Base-by-base conservation (phyloP, 2,797 vertebrate genomes). In the Coccyzus lansbergi region DNA sequence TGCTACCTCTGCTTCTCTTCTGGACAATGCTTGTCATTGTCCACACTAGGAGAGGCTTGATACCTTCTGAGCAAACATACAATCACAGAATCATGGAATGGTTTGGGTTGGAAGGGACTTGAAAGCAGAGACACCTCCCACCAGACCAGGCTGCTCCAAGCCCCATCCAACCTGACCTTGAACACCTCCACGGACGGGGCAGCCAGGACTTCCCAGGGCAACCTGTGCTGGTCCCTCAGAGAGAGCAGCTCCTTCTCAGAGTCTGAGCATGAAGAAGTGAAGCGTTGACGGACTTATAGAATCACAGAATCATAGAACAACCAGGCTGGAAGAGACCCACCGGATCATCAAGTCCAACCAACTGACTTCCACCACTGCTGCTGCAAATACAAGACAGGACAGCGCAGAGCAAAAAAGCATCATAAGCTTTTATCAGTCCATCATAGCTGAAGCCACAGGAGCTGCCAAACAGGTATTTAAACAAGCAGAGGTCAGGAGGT, bases 401-500 rank as follows among this genome's bases (percentile, higher is more conserved):
- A 75, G 72, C 15, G 1, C 0, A 16, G 53, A 48, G 48, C 21
- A 60, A 49, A 31, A 77, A 55, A 70, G 51, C 70, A 84, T 60
- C 56, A 25, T 10, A 63, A 49, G 2, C 22, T 67, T 80, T 74
- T 63, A 67, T 67, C 55, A 21, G 26, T 4, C 36, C 36, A 53
- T 58, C 80, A n/a, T 28, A 53, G 56, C 28, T 36, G 29, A 84
- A 46, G 74, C 51, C 18, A 38, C 44, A 9, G 5, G 2, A 2
- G 22, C 36, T 84, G 55, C 51, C 36, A 36, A 36, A 34, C 5
- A 70, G 55, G 52, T 74, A 62, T 7, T 91, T 75, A 76, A 33
- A 22, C 46, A 90, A 76, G 53, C 70, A 64, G 86, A 94, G 88
- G 68, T 84, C 82, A 59, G 48, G 6, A 70, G 86, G 75, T 68